Evolutionary conservation across 92 coral and sea anemone genomes (phyloP), one percentile per base, ranked within the genome.

Genomic region (Zoanthus sansibaricus): DNA sequence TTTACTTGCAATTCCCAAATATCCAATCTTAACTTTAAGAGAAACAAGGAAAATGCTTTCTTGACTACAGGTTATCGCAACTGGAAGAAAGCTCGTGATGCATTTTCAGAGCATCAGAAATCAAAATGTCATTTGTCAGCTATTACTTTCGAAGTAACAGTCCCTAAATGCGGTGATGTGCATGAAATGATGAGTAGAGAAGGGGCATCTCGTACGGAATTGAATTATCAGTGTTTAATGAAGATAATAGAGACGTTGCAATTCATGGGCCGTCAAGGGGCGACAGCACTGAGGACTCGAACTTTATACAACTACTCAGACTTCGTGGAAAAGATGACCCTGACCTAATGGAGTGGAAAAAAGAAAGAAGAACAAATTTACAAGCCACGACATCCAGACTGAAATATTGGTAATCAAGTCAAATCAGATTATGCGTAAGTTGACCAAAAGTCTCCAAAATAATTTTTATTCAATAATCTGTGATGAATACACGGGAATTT

Each of bases 401-500:
- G 83, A 86, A 62, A 75, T 86, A 18, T 6, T 67, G 37, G 37
- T 4, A 18, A 67, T 18, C 9, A 20, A 3, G 72, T 67, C 31
- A 20, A 7, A 67, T 6, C 72, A 67, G 8, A 20, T 67, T 33
- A 59, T 68, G 76, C 45, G 83, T 49, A 37, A 21, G 75, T 32
- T 83, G 77, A 83, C 33, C 37, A 7, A 67, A 67, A 67, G 72
- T 18, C 72, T 62, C 70, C 18, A 62, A 62, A 62, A 62, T 62
- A 62, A 62, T 62, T 62, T 62, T 52, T 89, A 86, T 77, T 86
- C 95, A 44, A 48, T 93, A 58, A 90, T 93, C 67, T 72, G 86
- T 64, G 93, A 93, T 67, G 95, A 93, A 88, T 90, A 86, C 55
- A 90, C 93, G 16, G 88, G 90, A 77, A 74, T 88, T 68, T 72